phyloP scores from a whole-genome alignment of 2,888 invertebrate genomes.

The Homarus gammarus region DNA sequence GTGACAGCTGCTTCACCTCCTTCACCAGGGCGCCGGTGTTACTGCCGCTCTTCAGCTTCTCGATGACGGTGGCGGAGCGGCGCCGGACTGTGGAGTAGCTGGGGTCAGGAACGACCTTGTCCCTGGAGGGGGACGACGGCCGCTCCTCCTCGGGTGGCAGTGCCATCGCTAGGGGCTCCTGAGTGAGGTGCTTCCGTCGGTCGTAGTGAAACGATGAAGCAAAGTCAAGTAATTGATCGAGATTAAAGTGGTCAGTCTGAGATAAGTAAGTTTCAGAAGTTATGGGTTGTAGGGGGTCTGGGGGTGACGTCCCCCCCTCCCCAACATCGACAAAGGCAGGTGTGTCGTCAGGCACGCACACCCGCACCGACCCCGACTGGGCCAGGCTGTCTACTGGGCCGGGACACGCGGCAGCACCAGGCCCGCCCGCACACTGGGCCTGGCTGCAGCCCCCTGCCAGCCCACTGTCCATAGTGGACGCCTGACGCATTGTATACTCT shows the following conservation, averaged over 20 bases:
- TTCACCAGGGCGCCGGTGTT: slow-evolving; percentile 65
- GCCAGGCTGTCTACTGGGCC: slow-evolving; percentile 50
- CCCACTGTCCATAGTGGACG: slow-evolving; percentile 52
- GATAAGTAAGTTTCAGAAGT: slow-evolving; percentile 69
- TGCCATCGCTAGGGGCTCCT: slow-evolving; percentile 61
- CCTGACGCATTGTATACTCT: slow-evolving; percentile 67
- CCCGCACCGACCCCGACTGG: slow-evolving; percentile 53
- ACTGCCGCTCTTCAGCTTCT: slow-evolving; percentile 69
- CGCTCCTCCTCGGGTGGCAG: slow-evolving; percentile 58
- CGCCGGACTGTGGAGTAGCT: slow-evolving; percentile 74
- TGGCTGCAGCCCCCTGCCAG: slow-evolving; percentile 51
- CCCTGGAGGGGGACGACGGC: slow-evolving; percentile 53
- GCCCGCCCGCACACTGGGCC: slow-evolving; percentile 49
- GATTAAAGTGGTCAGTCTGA: slow-evolving; percentile 76
- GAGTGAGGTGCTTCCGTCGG: slow-evolving; percentile 69
- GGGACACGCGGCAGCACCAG: slow-evolving; percentile 32
- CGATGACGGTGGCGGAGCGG: slow-evolving; percentile 75
- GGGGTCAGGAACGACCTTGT: slow-evolving; percentile 56
- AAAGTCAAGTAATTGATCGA: slow-evolving; percentile 77
- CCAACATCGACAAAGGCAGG: slow-evolving; percentile 32
- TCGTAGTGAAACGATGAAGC: slow-evolving; percentile 77
- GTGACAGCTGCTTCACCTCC: slow-evolving; percentile 68
- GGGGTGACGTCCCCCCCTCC: slow-evolving; percentile 30
- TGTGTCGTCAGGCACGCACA: slow-evolving; percentile 58
- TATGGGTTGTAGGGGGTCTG: slow-evolving; percentile 51